Percentiles rank a stretch among this genome's conserved stretches.
Conservation (phyloP, 23 tunicate genomes). For the Ciona savignyi region DNA sequence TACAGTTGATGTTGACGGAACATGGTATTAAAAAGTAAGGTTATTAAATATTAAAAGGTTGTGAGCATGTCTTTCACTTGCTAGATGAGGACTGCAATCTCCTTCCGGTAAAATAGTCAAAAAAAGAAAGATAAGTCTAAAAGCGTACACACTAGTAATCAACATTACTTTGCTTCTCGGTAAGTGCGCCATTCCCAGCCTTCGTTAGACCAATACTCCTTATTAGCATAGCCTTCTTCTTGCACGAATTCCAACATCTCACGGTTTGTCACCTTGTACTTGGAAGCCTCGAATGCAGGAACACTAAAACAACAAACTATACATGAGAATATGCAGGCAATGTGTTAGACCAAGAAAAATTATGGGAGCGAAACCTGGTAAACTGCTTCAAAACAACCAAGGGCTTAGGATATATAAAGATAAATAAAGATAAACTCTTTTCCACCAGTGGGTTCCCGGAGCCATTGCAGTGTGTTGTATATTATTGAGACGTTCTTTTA, state of each 20-base stretch:
- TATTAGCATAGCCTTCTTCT: constrained; percentile 58
- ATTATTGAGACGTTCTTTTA: too few relatives aligned
- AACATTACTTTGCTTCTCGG: constrained; percentile 43
- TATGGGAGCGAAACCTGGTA: too few relatives aligned
- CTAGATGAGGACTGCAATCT: too few relatives aligned
- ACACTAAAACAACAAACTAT: constrained; percentile 27
- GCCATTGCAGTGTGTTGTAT: too few relatives aligned
- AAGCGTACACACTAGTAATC: background rate
- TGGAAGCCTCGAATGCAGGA: constrained; percentile 75
- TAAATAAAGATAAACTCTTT: too few relatives aligned
- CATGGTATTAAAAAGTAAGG: background rate
- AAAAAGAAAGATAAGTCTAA: background rate
- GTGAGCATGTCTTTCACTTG: background rate
- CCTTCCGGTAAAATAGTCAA: too few relatives aligned
- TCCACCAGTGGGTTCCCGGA: too few relatives aligned
- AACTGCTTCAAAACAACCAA: too few relatives aligned
- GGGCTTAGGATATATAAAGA: too few relatives aligned
- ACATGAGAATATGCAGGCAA: background rate
- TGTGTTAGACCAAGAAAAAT: too few relatives aligned
- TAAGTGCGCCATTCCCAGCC: constrained; percentile 77
- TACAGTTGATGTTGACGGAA: background rate
- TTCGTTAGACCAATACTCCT: constrained; percentile 49
- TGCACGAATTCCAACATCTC: constrained; percentile 62
- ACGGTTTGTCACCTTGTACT: constrained; percentile 76
- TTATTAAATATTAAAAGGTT: background rate